phyloP scores from a whole-genome alignment of 2,113 vertebrate species.

The Corythoichthys haematopterus region DNA sequence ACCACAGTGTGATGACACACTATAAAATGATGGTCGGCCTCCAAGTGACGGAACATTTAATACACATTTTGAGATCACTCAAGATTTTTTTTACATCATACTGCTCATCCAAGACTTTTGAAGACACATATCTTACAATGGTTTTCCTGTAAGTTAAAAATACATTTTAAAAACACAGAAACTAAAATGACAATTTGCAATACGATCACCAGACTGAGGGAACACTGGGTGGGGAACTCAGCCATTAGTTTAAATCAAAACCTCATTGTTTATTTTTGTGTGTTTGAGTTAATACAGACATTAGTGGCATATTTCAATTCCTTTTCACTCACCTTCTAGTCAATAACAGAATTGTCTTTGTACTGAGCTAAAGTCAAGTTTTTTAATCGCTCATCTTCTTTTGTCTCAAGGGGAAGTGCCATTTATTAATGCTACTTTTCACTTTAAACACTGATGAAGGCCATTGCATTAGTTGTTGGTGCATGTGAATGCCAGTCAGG shows the following conservation, averaged over 20 bases:
- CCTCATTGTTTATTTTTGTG: neutral
- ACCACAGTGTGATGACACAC: constrained; percentile 25
- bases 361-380: constrained; percentile 16
- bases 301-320: neutral
- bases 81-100: too few relatives aligned
- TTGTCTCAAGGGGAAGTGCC: constrained; percentile 17
- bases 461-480: constrained; percentile 9
- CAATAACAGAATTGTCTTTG: constrained; percentile 1
- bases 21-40: constrained; percentile 7
- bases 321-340: neutral
- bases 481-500: constrained; percentile 21
- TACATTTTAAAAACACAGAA: too few relatives aligned
- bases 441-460: constrained; percentile 11
- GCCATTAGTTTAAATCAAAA: too few relatives aligned
- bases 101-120: too few relatives aligned
- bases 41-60: neutral
- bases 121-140: too few relatives aligned
- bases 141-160: too few relatives aligned
- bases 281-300: neutral
- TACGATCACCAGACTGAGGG: too few relatives aligned
- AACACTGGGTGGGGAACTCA: too few relatives aligned
- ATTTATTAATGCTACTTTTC: constrained; percentile 7
- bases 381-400: constrained; percentile 14
- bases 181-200: too few relatives aligned
- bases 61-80: neutral